Percentiles rank a stretch among this genome's conserved stretches.
Evolutionary conservation across 53 echinoderm and acorn worm species (phyloP).

Genomic region (Temnopleurus reevesii): DNA sequence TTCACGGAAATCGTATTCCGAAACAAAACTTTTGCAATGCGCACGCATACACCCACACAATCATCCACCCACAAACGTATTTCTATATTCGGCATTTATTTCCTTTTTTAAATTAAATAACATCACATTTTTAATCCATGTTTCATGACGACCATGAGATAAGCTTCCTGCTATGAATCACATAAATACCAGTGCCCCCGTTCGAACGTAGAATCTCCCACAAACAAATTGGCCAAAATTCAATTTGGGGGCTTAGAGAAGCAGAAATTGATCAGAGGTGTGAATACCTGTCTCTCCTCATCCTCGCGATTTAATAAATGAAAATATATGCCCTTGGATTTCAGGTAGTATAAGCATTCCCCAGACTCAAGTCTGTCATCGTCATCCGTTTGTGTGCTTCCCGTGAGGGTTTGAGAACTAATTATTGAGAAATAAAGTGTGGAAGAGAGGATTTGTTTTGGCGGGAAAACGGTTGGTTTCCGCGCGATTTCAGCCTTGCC

Average conservation of each 20-base stretch:
- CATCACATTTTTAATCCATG: neutral
- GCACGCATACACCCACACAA: neutral
- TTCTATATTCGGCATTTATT: no score
- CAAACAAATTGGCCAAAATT: slow-evolving; percentile 28
- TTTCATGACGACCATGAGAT: neutral
- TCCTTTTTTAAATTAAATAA: neutral
- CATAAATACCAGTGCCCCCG: neutral
- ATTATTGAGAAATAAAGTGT: slow-evolving; percentile 24
- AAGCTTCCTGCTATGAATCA: neutral
- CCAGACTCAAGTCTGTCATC: neutral
- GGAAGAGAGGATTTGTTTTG: slow-evolving; percentile 8
- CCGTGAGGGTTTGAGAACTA: slow-evolving; percentile 12
- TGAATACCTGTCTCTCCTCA: neutral
- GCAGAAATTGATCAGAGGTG: slow-evolving; percentile 25
- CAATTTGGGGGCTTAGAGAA: slow-evolving; percentile 32
- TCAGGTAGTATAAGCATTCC: neutral
- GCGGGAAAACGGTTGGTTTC: slow-evolving; percentile 19
- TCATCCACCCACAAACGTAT: no score
- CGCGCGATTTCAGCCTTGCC: neutral
- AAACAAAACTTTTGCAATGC: no score
- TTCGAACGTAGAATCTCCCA: neutral
- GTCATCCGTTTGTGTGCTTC: neutral
- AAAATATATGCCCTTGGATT: slow-evolving; percentile 17
- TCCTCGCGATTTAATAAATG: neutral
- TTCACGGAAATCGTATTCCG: no score